These are phyloP conservation scores for Leptodactylus fallax DNA, from an alignment of 2,797 vertebrate species.

Conservation along the genomic window DNA sequence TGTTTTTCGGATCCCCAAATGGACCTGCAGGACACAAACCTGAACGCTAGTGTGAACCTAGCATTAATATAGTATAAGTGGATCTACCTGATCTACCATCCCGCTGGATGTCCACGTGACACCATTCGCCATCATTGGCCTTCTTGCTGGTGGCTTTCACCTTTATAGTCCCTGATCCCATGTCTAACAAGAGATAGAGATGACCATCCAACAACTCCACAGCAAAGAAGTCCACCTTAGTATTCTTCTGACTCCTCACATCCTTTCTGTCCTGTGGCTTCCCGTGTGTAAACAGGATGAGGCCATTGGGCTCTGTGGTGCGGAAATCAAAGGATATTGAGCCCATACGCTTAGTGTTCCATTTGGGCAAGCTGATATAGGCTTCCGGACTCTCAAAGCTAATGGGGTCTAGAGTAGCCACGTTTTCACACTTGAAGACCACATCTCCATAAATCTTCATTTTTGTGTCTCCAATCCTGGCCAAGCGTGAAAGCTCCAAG, in stretches of 20 bases:
- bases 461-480: slow-evolving; percentile 96
- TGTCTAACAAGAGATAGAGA: slow-evolving; percentile 93
- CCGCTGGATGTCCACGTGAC: slow-evolving; percentile 97
- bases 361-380: slow-evolving; percentile 96
- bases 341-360: slow-evolving; percentile 98
- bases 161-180: slow-evolving; percentile 99
- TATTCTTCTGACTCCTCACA: slow-evolving; percentile 92
- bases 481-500: slow-evolving; percentile 94
- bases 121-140: slow-evolving; percentile 97
- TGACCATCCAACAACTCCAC: slow-evolving; percentile 96
- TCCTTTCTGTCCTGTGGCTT: slow-evolving; percentile 96
- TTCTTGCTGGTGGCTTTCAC: slow-evolving; percentile 97
- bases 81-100: slow-evolving; percentile 92
- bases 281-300: slow-evolving; percentile 97
- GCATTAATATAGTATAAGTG: neutral
- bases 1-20: no score
- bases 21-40: no score
- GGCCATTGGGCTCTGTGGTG: slow-evolving; percentile 94
- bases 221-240: slow-evolving; percentile 98
- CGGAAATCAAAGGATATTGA: slow-evolving; percentile 98
- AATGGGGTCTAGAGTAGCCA: slow-evolving; percentile 95
- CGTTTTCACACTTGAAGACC: slow-evolving; percentile 94
- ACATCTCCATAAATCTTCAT: slow-evolving; percentile 99
- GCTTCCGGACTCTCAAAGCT: slow-evolving; percentile 97
- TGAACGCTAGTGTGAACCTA: no score